phyloP scores from a whole-genome alignment of 64 coral and sea anemone species.

The Actinia equina region DNA sequence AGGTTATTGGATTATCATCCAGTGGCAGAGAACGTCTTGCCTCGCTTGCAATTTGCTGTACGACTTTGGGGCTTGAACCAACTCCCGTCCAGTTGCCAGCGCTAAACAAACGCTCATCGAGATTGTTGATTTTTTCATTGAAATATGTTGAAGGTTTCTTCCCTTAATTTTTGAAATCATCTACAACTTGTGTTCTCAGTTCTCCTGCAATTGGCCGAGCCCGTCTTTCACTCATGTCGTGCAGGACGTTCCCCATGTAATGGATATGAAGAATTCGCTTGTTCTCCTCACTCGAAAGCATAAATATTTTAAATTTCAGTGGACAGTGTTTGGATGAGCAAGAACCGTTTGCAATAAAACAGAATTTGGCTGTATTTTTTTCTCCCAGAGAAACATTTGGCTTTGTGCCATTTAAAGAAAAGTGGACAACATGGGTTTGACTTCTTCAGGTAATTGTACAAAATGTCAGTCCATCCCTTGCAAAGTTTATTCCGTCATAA shows the following conservation, averaged over 20 bases:
- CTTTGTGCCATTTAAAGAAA: conserved; percentile 19
- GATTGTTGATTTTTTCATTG: conserved; percentile 18
- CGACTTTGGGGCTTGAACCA: not conserved
- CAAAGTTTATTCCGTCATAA: not conserved
- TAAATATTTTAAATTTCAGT: conserved; percentile 15
- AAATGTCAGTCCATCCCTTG: not conserved
- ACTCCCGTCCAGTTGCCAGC: conserved; percentile 17
- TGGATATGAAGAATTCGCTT: not conserved
- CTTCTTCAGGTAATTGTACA: not conserved
- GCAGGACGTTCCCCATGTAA: conserved; percentile 6
- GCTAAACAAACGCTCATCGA: conserved; percentile 7
- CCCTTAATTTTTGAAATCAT: not conserved
- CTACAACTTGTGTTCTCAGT: not conserved
- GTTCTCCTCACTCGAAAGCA: conserved; percentile 17
- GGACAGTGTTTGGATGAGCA: conserved; percentile 21
- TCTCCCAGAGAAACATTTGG: not conserved
- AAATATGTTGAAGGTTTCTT: conserved; percentile 30
- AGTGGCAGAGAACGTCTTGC: conserved; percentile 12
- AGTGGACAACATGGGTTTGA: conserved; percentile 14
- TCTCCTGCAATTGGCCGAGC: conserved; percentile 35
- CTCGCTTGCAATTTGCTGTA: conserved; percentile 21
- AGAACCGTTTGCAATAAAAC: conserved; percentile 6
- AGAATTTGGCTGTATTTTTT: not conserved
- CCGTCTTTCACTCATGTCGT: not conserved
- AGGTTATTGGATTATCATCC: not conserved